phyloP scores from a whole-genome alignment of 2,113 vertebrate species.

The Sterrhoptilus dennistouni region DNA sequence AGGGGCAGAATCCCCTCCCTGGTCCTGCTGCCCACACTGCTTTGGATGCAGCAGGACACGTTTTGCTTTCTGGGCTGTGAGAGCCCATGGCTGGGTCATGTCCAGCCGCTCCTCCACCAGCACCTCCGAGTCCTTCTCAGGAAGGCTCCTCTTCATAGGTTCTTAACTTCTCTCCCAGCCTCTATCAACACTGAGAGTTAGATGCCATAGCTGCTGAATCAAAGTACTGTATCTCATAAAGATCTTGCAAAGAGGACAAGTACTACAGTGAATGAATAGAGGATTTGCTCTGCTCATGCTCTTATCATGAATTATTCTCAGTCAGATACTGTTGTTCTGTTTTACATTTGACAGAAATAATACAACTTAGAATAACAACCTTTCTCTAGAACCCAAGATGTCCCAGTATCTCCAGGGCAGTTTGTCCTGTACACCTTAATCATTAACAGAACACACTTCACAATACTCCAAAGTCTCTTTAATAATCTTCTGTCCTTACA shows the following conservation, averaged over 20 bases:
- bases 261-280: not conserved
- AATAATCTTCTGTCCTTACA: not conserved
- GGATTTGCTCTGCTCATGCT: not conserved
- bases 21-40: not conserved
- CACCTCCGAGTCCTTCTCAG: rapidly evolving
- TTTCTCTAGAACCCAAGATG: not conserved
- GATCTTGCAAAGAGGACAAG: not conserved
- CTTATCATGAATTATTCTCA: not conserved
- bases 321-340: not conserved
- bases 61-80: not conserved
- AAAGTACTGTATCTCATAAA: not conserved
- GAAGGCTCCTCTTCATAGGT: not conserved
- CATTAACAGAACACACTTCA: not conserved
- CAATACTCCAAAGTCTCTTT: not conserved
- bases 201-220: not conserved
- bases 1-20: not conserved
- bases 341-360: not conserved
- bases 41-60: not conserved
- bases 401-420: not conserved
- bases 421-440: not conserved
- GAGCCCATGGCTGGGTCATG: not conserved
- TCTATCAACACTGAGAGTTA: not conserved
- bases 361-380: not conserved
- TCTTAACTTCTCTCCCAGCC: no score
- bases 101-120: not conserved